Base-by-base conservation (phyloP, 2,888 invertebrate genomes). In the Mesorhabditis belari region DNA sequence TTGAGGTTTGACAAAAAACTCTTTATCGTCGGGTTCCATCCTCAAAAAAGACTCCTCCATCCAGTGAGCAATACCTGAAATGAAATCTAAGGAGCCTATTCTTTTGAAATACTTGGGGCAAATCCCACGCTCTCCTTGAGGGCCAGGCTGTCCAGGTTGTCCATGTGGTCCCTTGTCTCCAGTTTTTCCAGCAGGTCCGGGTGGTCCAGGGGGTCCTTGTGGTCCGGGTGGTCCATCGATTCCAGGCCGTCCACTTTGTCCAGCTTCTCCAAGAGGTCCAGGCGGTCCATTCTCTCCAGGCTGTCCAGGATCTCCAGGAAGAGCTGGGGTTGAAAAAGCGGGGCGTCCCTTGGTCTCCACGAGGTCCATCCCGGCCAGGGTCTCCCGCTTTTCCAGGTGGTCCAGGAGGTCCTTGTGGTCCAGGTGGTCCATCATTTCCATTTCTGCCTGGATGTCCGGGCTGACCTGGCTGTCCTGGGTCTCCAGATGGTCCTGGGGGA, bases 241-340 rank as follows among this genome's bases (percentile, higher is more conserved):
- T 61, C 75, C 75, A 12, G 72, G 69, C 28, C 70, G 61, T 3
- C 71, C 72, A 21, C 69, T 57, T 62, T 75, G 74, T 62, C 77
- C 77, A 25, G 62, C 63, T 24, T 77, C 76, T 65, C 76, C 77
- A 29, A 78, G 79, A 27, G 77, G 66, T 60, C 79, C 79, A n/a
- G 67, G 67, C 25, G 72, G 77, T 69, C 74, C 78, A 28, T 73
- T 66, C 64, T 79, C 77, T 68, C 79, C 79, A 49, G 76, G 71
- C 44, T 72, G 68, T 67, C 80, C 80, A 19, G 79, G 76, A 62
- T 79, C 79, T 70, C 80, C 80, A 25, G 80, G 80, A n/a, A 76
- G 58, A 5, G 77, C 76, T 5, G 80, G 80, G 3, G 77, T 78
- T 17, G 77, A 75, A 63, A 78, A 75, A 44, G 80, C 80, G 0